Percentiles rank a stretch among this genome's conserved stretches.
phyloP scores from a whole-genome alignment of 2,797 vertebrate genomes.

The Anomalospiza imberbis region DNA sequence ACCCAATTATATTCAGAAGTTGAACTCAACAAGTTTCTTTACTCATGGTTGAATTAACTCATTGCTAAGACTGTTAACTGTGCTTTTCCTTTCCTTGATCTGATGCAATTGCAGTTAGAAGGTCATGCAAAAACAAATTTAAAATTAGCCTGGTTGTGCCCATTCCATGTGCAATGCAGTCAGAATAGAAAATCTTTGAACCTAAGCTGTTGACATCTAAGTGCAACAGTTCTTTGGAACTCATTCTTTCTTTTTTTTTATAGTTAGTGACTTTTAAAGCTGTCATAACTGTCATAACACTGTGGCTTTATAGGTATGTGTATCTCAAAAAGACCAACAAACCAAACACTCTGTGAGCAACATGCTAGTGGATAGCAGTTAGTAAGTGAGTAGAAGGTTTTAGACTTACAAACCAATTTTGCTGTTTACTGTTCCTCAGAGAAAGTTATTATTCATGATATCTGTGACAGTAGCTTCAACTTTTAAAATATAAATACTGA shows the following conservation, averaged over 20 bases:
- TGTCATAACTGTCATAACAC: not conserved
- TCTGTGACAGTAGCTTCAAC: not conserved
- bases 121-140: constrained; percentile 20
- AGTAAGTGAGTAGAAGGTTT: not conserved
- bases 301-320: not conserved
- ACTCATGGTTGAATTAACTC: constrained; percentile 19
- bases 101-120: constrained; percentile 24
- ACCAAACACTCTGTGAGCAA: not conserved
- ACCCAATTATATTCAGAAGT: constrained; percentile 23
- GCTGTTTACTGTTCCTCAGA: not conserved
- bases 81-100: not conserved
- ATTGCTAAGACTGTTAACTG: not conserved
- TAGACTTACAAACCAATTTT: not conserved
- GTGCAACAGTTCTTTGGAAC: not conserved
- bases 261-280: not conserved
- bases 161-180: not conserved
- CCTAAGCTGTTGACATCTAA: not conserved
- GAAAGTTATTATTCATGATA: not conserved
- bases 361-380: not conserved
- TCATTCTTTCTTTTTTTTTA: not conserved
- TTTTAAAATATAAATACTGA: not conserved
- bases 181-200: not conserved
- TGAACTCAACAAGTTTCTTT: constrained; percentile 4
- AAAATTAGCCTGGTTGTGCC: not conserved
- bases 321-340: not conserved